Base-by-base conservation (phyloP, 2,797 vertebrate species). In the Selene dorsalis region DNA sequence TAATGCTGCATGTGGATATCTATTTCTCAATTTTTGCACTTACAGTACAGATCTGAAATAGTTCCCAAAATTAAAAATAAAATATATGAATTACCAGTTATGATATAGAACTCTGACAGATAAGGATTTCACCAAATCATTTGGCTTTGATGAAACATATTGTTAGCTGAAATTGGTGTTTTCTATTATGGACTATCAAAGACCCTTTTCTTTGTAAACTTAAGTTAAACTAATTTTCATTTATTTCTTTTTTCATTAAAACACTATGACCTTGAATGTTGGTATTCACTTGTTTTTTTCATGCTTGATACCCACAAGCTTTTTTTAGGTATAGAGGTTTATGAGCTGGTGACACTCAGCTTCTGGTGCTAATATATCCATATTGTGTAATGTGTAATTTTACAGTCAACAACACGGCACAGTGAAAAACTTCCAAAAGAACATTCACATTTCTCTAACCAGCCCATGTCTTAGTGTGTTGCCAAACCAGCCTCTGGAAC, bases 1-100 rank as follows among this genome's bases (percentile, higher is more conserved):
- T 81, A 79, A 84, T 80, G 76, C 86, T 93, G 91, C 92, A 93
- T 92, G 92, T 90, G 86, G 69, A 88, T 76, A 87, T 69, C 52
- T 73, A 69, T 13, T 69, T 82, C 56, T 22, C 67, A 35, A 69
- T 35, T 75, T 86, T 79, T 83, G 78, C 83, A 88, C 77, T 83
- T 73, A 85, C 20, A 75, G 12, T 43, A 61, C 17, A 63, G 13
- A 70, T 39, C 84, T 39, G 45, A 69, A 73, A 71, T 77, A 48
- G 47, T 76, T 41, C 79, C 60, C 39, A 24, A 55, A 84, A 69
- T 73, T 59, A 65, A 32, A 80, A 83, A 73, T 18, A 53, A 26
- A 53, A 30, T 55, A 38, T 57, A 75, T 41, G n/a, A 18, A 67
- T 63, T 58, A 63, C 18, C 50, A 66, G 20, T 80, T 62, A 70